Evolutionary conservation across 2,888 invertebrate genomes (phyloP).

Genomic region (Dasysyrphus albostriatus): DNA sequence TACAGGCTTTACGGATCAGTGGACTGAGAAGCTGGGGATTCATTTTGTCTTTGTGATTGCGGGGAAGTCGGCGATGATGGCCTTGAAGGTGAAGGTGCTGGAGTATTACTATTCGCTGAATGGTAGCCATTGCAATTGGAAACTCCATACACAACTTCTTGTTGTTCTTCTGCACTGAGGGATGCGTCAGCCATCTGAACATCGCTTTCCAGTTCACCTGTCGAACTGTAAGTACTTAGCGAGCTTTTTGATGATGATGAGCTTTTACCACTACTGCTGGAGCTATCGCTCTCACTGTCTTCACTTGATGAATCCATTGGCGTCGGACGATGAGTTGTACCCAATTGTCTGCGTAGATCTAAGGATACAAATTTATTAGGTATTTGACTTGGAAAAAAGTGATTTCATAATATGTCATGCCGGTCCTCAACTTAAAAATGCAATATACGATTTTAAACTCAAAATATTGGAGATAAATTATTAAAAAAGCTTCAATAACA

Average conservation of each 20-base stretch:
- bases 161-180: conserved; percentile 45
- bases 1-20: conserved; percentile 27
- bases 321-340: conserved; percentile 69
- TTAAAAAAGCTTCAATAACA: no score
- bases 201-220: conserved; percentile 38
- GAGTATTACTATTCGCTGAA: conserved; percentile 59
- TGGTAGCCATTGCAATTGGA: conserved; percentile 59
- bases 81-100: conserved; percentile 50
- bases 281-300: conserved; percentile 85
- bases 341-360: conserved; percentile 82
- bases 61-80: conserved; percentile 35
- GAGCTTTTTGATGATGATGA: conserved; percentile 81
- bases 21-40: conserved; percentile 1
- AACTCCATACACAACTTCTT: conserved; percentile 52
- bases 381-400: no score
- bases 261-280: conserved; percentile 84
- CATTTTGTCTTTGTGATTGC: conserved; percentile 24
- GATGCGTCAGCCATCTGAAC: conserved; percentile 54
- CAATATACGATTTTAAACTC: no score
- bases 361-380: background rate
- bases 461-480: background rate
- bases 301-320: conserved; percentile 84
- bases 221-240: conserved; percentile 77
- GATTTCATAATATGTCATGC: no score
- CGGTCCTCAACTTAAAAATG: no score